Conservation (phyloP, 2,888 invertebrate species). For the Muschampia plurimacula region DNA sequence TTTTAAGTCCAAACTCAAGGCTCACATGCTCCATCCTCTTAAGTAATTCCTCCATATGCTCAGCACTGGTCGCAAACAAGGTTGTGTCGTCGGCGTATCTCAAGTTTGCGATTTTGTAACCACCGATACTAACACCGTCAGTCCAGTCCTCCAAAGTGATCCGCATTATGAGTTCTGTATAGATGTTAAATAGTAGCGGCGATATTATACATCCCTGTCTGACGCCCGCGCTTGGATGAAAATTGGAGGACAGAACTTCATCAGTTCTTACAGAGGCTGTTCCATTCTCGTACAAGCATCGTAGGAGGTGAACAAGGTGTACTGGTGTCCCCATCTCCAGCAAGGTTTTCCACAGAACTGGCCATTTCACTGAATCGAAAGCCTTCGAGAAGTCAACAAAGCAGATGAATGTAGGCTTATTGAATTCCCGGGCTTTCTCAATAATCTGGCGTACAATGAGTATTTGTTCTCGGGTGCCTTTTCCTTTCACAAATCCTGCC, state of each 20-base stretch:
- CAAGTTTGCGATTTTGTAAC: neutral
- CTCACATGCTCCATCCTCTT: neutral
- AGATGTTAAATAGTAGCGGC: neutral
- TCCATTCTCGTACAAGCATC: conserved; percentile 4
- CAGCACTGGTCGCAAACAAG: neutral
- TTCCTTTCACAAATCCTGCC: conserved; percentile 1
- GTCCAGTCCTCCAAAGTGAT: conserved; percentile 4
- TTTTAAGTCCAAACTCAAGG: neutral
- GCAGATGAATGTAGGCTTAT: too few species aligned
- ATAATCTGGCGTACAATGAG: too few species aligned
- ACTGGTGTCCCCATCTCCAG: neutral
- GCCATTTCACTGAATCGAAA: neutral
- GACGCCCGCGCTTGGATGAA: neutral
- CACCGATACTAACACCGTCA: conserved; percentile 1
- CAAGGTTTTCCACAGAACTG: conserved; percentile 1
- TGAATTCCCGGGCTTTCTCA: too few species aligned
- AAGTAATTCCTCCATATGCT: neutral
- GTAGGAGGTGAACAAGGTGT: neutral
- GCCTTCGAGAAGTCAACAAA: too few species aligned
- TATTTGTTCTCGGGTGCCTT: neutral
- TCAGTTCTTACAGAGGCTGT: neutral
- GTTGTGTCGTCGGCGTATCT: conserved; percentile 2
- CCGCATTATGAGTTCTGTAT: neutral
- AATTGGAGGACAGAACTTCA: neutral
- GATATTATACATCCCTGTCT: conserved; percentile 3